Percentiles rank a stretch among this genome's conserved stretches.
These are phyloP conservation scores for Amyelois transitella DNA, from an alignment of 1,140 invertebrate species.

Conservation along the genomic window DNA sequence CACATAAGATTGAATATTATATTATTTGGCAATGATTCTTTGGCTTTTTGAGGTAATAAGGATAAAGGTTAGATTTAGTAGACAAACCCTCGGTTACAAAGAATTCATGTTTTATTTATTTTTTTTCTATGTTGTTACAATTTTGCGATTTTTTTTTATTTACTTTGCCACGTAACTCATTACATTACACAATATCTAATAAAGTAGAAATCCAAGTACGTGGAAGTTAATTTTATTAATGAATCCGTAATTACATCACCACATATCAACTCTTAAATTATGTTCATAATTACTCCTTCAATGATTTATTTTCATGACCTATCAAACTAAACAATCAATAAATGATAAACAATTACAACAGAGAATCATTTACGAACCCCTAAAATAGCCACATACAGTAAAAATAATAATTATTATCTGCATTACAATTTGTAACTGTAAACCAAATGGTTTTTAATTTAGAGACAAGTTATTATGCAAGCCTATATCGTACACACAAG, in stretches of 20 bases:
- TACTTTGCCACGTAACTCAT: conserved; percentile 59
- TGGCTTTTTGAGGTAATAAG: neutral
- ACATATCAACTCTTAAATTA: conserved; percentile 59
- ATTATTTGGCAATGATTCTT: no score
- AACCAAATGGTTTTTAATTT: conserved; percentile 31
- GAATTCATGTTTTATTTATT: conserved; percentile 70
- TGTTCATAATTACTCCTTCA: conserved; percentile 50
- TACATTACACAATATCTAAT: conserved; percentile 66
- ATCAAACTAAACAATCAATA: conserved; percentile 52
- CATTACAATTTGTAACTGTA: conserved; percentile 33
- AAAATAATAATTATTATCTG: conserved; percentile 35
- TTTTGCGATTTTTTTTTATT: conserved; percentile 69
- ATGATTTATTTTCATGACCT: conserved; percentile 50
- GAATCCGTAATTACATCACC: conserved; percentile 56
- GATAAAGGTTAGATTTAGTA: conserved; percentile 13
- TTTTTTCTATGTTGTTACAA: conserved; percentile 65
- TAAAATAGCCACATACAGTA: conserved; percentile 32
- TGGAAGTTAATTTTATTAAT: conserved; percentile 69
- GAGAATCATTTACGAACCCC: conserved; percentile 38
- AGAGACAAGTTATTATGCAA: conserved; percentile 45
- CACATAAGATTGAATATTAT: no score
- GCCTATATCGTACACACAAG: conserved; percentile 45
- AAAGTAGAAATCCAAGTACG: conserved; percentile 68
- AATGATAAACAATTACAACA: conserved; percentile 46
- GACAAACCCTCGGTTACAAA: conserved; percentile 58